phyloP scores from a whole-genome alignment of 1,140 invertebrate species.

The Drosophila triauraria region DNA sequence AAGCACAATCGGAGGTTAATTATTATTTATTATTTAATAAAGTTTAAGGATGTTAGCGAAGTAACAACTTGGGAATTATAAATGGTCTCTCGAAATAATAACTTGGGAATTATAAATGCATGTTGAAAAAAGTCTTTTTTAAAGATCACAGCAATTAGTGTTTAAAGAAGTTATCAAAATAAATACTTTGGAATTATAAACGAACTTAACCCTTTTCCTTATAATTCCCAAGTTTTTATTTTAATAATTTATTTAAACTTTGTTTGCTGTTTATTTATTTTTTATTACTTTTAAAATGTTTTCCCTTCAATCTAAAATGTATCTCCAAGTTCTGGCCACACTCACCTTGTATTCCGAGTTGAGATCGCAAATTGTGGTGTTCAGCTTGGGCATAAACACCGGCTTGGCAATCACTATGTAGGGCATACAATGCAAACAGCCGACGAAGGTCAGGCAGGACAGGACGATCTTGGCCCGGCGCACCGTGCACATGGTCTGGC shows the following conservation, averaged over 20 bases:
- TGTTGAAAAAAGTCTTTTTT: no score
- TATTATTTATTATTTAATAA: no score
- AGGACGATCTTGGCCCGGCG: constrained; percentile 89
- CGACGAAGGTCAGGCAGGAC: constrained; percentile 85
- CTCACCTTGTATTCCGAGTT: constrained; percentile 76
- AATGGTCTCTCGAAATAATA: no score
- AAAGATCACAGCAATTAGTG: neutral
- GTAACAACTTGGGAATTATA: no score
- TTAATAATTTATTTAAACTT: neutral
- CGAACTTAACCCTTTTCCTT: neutral
- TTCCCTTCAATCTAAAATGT: no score
- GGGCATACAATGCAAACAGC: constrained; percentile 88
- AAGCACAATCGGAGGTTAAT: no score
- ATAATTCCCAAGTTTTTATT: neutral
- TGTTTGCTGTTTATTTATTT: neutral
- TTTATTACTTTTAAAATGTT: no score
- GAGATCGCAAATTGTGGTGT: constrained; percentile 75
- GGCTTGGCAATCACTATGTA: constrained; percentile 87
- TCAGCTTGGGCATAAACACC: constrained; percentile 63
- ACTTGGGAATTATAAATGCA: no score
- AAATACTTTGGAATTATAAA: no score
- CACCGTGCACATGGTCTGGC: constrained; percentile 92
- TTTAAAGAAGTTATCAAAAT: no score
- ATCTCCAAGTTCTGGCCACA: neutral
- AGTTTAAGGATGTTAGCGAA: no score